Evolutionary conservation across 2,888 invertebrate species (phyloP).

Genomic region (Artemia sinica): DNA sequence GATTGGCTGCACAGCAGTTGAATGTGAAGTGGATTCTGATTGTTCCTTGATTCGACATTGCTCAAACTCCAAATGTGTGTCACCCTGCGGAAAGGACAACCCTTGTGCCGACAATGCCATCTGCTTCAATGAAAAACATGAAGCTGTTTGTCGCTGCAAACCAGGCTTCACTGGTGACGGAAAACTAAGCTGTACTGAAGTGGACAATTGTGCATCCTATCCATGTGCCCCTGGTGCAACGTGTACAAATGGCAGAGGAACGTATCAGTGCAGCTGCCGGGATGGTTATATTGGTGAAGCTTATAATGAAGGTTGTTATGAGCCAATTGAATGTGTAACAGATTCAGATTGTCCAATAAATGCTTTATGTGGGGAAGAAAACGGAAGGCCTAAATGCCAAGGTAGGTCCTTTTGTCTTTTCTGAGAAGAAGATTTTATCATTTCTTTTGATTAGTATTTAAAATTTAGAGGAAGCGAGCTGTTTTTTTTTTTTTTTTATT

Average conservation of each 20-base stretch:
- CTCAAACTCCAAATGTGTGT: conserved; percentile 62
- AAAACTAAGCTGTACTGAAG: conserved; percentile 52
- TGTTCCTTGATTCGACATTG: conserved; percentile 69
- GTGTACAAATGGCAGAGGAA: conserved; percentile 41
- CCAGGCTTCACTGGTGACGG: conserved; percentile 47
- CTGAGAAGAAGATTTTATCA: conserved; percentile 18
- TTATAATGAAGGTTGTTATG: conserved; percentile 59
- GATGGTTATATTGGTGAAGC: conserved; percentile 64
- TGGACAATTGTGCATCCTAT: conserved; percentile 56
- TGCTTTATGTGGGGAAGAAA: conserved; percentile 53
- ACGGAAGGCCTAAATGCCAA: conserved; percentile 58
- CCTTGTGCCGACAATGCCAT: conserved; percentile 65
- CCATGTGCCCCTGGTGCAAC: conserved; percentile 62
- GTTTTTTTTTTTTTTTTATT: too few species aligned
- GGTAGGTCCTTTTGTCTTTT: conserved; percentile 32
- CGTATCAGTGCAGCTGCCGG: conserved; percentile 61
- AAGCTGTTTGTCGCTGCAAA: conserved; percentile 52
- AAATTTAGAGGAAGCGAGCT: too few species aligned
- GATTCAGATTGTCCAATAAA: conserved; percentile 62
- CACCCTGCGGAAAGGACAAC: conserved; percentile 62
- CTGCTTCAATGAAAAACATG: conserved; percentile 54
- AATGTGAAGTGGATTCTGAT: conserved; percentile 54
- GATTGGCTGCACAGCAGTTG: conserved; percentile 58
- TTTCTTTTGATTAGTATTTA: conserved; percentile 23
- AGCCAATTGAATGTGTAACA: conserved; percentile 59